Evolutionary conservation across 2,888 invertebrate genomes (phyloP).

Genomic region (Drosophila atroscutellata): DNA sequence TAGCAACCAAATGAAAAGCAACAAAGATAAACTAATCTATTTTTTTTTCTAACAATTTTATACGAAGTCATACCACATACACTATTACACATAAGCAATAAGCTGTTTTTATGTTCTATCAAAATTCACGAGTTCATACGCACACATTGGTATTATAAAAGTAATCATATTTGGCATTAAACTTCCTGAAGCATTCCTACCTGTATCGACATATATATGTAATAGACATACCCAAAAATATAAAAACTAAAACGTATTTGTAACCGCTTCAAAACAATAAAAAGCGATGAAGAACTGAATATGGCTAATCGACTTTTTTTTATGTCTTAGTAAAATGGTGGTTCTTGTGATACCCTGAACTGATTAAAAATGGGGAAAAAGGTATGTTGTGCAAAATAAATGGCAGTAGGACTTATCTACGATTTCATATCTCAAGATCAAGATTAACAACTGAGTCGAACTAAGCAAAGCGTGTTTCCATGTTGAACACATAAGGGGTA

Average conservation of each 20-base stretch:
- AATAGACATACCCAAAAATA: conserved; percentile 44
- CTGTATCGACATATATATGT: conserved; percentile 37
- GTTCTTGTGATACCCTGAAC: not conserved
- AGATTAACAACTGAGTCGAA: not conserved
- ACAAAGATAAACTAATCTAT: conserved; percentile 40
- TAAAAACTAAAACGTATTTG: conserved; percentile 58
- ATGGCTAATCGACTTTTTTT: conserved; percentile 4
- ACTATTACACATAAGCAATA: conserved; percentile 49
- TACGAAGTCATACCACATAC: conserved; percentile 36
- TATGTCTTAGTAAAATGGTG: not conserved
- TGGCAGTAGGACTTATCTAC: not conserved
- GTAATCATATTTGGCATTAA: conserved; percentile 63
- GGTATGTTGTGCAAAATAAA: not conserved
- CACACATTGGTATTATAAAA: conserved; percentile 59
- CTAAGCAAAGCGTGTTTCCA: not conserved
- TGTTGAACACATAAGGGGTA: not conserved
- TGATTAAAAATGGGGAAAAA: not conserved
- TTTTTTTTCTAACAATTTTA: conserved; percentile 48
- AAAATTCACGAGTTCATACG: conserved; percentile 63
- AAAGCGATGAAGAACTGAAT: conserved; percentile 73
- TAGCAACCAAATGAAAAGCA: conserved; percentile 20
- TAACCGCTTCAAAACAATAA: conserved; percentile 61
- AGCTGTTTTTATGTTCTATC: conserved; percentile 62
- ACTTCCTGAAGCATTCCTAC: conserved; percentile 45
- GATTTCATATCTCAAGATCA: not conserved